Evolutionary conservation across 2,113 vertebrate genomes (phyloP), one percentile per base, ranked within the genome.

Genomic region (Dicaeum eximium): DNA sequence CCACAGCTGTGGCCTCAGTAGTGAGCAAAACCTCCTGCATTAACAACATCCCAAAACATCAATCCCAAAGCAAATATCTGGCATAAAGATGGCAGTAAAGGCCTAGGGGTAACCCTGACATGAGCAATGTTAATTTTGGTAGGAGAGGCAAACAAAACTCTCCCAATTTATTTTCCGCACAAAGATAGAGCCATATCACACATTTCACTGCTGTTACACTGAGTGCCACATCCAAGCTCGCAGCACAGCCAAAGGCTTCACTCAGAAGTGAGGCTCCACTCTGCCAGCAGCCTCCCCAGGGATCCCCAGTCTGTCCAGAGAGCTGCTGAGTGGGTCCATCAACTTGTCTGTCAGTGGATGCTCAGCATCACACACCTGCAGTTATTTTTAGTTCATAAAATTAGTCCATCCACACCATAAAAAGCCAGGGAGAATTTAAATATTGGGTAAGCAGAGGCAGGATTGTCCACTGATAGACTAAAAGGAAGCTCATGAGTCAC

Each of bases 401-500:
- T 44, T 18, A 79, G n/a, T 45, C 71, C 11, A 21, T 57, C 42
- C 74, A 86, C 31, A 77, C 25, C 18, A 94, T n/a, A 7, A 60
- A 64, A n/a, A 77, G 38, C 30, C 19, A 83, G 42, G 67, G 51
- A 74, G 81, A 71, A 58, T 23, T 61, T 82, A 58, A 94, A 80
- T 77, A 80, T 5, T 80, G 38, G 21, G 67, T 83, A 72, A 83
- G 56, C 33, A 93, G 64, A 86, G 61, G 42, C 13, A 74, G 20
- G 13, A 47, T 53, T 70, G 23, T 45, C 75, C 82, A 70, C 35
- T 28, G 75, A 35, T 3, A 47, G 15, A 83, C 42, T 47, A 42
- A 81, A 65, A 71, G 54, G 65, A 90, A 93, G 88, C 44, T 78
- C 60, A 44, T 93, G 86, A 95, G 86, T 95, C 90, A 96, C 71